Base-by-base conservation (phyloP, 2,113 vertebrate genomes). In the Ageneiosus marmoratus region DNA sequence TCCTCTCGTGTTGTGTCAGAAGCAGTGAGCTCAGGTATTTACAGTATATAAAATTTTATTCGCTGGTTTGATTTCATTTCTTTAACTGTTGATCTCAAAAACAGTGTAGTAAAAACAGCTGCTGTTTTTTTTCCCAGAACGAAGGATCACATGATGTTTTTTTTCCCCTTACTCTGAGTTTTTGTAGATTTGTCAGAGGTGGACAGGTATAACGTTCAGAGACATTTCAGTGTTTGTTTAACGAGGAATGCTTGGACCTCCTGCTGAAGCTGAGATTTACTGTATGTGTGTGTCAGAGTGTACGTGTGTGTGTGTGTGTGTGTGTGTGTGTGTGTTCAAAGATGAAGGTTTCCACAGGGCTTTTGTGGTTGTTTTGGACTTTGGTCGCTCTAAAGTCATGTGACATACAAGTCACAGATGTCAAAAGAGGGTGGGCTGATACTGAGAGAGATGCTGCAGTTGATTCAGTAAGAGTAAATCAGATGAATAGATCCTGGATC, bases 181-280 rank as follows among this genome's bases (percentile, higher is more conserved):
- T 74, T 20, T 12, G 70, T 73, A 16, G 18, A 18, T 50, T 79
- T 69, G 10, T 34, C 44, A 83, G 88, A 85, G 76, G 73, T 83
- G 87, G 87, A 83, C 89, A 93, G 91, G 91, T 90, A 91, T 92
- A 92, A 89, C 91, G 88, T 91, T 91, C 86, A 91, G 75, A 60
- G 56, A 86, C 83, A 56, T 87, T 86, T 72, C 83, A 89, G 87
- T 91, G 88, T 92, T 93, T 91, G 88, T 91, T 94, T 93, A 93
- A 89, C 65, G 56, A 91, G 91, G 65, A 78, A 60, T 53, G 70
- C 69, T 51, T 53, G 12, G 78, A 60, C 84, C 85, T 80, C 88
- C 90, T 74, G 88, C 89, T 86, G 87, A 74, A 77, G 79, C 80
- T 86, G 84, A 80, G 90, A 89, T 88, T 85, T 84, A 76, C 50